Conservation (phyloP, 2,113 vertebrate genomes). For the Maccullochella peelii region DNA sequence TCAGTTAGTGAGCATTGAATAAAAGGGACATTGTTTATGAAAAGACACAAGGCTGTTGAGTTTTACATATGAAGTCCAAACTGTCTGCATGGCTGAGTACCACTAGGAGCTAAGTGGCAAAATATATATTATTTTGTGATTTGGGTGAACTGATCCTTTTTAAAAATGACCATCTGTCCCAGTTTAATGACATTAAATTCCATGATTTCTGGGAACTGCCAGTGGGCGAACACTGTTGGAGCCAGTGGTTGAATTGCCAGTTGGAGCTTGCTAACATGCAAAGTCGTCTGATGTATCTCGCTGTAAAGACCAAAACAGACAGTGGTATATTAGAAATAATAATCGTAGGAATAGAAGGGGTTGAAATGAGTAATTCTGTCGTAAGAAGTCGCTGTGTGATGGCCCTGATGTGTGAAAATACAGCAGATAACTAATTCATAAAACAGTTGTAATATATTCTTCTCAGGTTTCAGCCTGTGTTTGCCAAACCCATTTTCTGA, state of each 20-base stretch:
- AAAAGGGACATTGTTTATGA: not conserved
- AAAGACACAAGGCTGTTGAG: not conserved
- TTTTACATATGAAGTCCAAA: not conserved
- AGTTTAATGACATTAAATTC: conserved; percentile 10
- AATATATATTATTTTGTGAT: not conserved
- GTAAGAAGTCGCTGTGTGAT: not conserved
- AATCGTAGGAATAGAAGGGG: not conserved
- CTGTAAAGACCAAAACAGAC: not conserved
- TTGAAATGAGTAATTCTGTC: not conserved
- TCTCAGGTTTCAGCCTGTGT: conserved; percentile 42
- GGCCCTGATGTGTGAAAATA: conserved; percentile 1
- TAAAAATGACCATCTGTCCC: conserved; percentile 4
- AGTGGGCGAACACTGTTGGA: too few relatives aligned
- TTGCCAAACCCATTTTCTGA: conserved; percentile 33
- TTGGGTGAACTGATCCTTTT: not conserved
- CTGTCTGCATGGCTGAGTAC: not conserved
- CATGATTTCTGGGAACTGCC: conserved; percentile 15
- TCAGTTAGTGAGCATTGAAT: not conserved
- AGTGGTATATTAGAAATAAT: not conserved
- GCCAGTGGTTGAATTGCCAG: not conserved
- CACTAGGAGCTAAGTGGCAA: not conserved
- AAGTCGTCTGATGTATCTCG: not conserved
- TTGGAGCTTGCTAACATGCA: not conserved
- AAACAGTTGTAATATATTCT: conserved; percentile 16
- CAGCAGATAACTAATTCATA: conserved; percentile 42